Evolutionary conservation across 2,797 vertebrate species (phyloP).

Genomic region (Labroides dimidiatus): DNA sequence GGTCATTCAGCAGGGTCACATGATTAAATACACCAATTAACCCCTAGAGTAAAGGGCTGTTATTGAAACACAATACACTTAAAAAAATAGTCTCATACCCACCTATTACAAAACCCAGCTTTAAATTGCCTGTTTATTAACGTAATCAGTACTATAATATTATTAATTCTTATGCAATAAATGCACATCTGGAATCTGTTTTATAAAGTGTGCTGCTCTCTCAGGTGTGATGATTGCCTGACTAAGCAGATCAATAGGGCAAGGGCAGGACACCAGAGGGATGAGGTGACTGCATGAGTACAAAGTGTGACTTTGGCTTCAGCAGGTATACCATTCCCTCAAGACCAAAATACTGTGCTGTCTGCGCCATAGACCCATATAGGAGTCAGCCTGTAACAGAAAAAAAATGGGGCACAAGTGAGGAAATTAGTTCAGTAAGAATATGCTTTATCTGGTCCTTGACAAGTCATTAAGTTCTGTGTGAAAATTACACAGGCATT

Average conservation of each 20-base stretch:
- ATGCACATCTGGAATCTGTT: conserved; percentile 29
- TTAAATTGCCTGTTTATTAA: background rate
- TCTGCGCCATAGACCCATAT: conserved; percentile 7
- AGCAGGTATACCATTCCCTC: conserved; percentile 40
- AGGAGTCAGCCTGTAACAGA: background rate
- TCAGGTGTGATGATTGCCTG: conserved; percentile 46
- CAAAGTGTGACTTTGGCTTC: conserved; percentile 65
- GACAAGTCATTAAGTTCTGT: background rate
- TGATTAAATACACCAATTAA: background rate
- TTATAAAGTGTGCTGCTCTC: conserved; percentile 16
- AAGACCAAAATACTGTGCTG: conserved; percentile 50
- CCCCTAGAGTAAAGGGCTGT: background rate
- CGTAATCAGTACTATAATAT: background rate
- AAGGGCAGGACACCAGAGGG: conserved; percentile 61
- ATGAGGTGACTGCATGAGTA: conserved; percentile 48
- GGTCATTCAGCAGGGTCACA: conserved; percentile 38
- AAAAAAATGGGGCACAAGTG: background rate
- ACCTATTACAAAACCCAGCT: background rate
- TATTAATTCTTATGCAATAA: background rate
- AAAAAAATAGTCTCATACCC: background rate
- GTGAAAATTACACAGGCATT: conserved; percentile 1
- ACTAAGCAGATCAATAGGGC: conserved; percentile 75
- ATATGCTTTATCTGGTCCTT: background rate
- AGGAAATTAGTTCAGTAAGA: background rate
- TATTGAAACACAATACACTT: conserved; percentile 4